Base-by-base conservation (phyloP, 1,140 invertebrate genomes). In the Odontomachus brunneus region DNA sequence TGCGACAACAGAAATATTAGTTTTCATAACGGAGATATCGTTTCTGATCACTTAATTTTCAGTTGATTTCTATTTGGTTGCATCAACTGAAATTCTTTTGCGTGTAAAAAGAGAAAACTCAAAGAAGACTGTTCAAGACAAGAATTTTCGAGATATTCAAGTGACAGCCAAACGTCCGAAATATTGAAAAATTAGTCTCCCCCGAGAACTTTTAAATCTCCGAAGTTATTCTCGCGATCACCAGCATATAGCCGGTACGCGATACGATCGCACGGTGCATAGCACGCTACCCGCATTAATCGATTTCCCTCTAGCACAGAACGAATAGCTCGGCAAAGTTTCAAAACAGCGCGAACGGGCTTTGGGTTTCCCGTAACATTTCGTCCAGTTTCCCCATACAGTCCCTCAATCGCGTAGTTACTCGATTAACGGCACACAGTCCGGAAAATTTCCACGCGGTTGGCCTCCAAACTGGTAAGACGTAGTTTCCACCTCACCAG, bases 381-480 rank as follows among this genome's bases (percentile, higher is more conserved):
- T 78, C 75, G 75, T 69, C 51, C 51, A 22, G 75, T 80, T 71
- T 59, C 33, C 51, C 22, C 24, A 57, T 80, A 57, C n/a, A 80
- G 38, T 17, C 75, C 38, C 69, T 80, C 49, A 80, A 80, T 80
- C 65, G 51, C 65, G 33, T 65, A 57, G 51, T 80, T 80, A 80
- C 51, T 69, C 75, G 75, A 80, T 80, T 71, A 80, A 80, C 33
- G 33, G 75, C 51, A 71, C 17, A 38, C 51, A 71, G 75, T 57
- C 65, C 33, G 65, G 75, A 71, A 80, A 80, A 80, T 71, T 80
- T 80, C 65, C 51, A n/a, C 75, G 65, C 75, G 75, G 75, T 80
- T 59, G 75, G 66, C 14, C 51, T 57, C 17, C 65, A 78, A 78
- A 78, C 75, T 48, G 75, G 33, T 44, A 80, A 80, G 75, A 80